Conservation (phyloP, 2,888 invertebrate genomes). For the Pheosia tremula region DNA sequence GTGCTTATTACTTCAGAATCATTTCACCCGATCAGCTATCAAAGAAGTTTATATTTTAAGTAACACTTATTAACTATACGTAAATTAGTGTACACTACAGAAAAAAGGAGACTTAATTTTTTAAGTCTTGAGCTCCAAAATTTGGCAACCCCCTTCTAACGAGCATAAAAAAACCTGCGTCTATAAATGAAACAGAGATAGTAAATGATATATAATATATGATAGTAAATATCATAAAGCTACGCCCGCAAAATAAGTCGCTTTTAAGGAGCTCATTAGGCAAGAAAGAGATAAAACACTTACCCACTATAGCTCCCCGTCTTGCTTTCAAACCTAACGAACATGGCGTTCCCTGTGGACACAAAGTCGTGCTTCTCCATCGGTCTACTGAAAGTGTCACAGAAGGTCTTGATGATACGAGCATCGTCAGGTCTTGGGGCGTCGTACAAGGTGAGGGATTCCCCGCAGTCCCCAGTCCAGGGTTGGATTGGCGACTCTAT, state of each 20-base stretch:
- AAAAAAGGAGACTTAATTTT: too few species aligned
- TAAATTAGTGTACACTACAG: too few species aligned
- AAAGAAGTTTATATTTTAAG: not conserved
- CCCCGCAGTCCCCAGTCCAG: conserved; percentile 95
- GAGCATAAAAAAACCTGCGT: too few species aligned
- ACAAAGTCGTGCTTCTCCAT: conserved; percentile 97
- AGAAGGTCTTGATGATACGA: conserved; percentile 96
- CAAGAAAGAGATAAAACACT: conserved; percentile 36
- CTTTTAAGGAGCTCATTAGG: not conserved
- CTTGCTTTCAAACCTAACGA: conserved; percentile 95
- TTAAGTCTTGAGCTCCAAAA: too few species aligned
- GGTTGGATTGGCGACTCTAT: conserved; percentile 95
- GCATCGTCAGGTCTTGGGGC: conserved; percentile 95
- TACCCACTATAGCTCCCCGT: conserved; percentile 96
- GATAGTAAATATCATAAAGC: too few species aligned
- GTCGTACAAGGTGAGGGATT: conserved; percentile 95
- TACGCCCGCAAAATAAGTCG: too few species aligned
- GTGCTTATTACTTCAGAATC: not conserved
- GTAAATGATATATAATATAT: too few species aligned
- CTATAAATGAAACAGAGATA: too few species aligned
- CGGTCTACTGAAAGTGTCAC: conserved; percentile 96
- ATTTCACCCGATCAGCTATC: not conserved
- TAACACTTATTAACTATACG: too few species aligned
- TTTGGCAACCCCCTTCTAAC: too few species aligned
- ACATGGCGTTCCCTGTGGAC: conserved; percentile 93